Percentiles rank a stretch among this genome's conserved stretches.
These are phyloP conservation scores for Garrulus glandarius DNA, from an alignment of 2,797 vertebrate species.

Conservation along the genomic window DNA sequence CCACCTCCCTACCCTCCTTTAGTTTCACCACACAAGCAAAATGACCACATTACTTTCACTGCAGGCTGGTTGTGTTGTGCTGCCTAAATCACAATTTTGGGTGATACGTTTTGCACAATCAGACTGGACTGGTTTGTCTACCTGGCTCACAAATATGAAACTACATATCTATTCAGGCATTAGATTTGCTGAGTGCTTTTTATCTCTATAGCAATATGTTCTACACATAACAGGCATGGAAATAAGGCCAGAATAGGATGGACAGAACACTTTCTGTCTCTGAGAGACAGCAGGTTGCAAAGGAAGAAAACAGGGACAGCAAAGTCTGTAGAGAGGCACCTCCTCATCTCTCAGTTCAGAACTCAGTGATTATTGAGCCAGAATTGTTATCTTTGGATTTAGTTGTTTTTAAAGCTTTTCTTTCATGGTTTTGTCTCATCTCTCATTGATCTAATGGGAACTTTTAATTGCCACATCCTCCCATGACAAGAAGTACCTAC, in stretches of 20 bases:
- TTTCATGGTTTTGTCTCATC: not conserved
- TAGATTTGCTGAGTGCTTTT: not conserved
- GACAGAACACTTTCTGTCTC: not conserved
- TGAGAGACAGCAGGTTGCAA: not conserved
- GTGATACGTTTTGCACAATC: not conserved
- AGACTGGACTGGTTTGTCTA: not conserved
- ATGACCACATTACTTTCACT: fast-evolving
- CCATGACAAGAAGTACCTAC: not conserved
- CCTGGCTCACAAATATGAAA: not conserved
- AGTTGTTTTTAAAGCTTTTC: not conserved
- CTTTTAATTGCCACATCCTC: not conserved
- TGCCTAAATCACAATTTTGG: not conserved
- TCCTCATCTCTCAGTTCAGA: not conserved
- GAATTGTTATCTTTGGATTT: not conserved
- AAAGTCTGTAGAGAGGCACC: not conserved
- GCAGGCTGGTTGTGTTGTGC: not conserved
- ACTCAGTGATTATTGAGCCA: not conserved
- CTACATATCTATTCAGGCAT: not conserved
- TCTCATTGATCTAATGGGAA: not conserved
- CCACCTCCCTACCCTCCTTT: not conserved
- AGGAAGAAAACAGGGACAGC: not conserved
- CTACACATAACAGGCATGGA: not conserved
- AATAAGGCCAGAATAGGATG: not conserved
- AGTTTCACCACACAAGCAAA: not conserved
- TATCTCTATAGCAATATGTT: not conserved